These are phyloP conservation scores for Crenuchus spilurus DNA, from an alignment of 2,797 vertebrate genomes.

Conservation along the genomic window DNA sequence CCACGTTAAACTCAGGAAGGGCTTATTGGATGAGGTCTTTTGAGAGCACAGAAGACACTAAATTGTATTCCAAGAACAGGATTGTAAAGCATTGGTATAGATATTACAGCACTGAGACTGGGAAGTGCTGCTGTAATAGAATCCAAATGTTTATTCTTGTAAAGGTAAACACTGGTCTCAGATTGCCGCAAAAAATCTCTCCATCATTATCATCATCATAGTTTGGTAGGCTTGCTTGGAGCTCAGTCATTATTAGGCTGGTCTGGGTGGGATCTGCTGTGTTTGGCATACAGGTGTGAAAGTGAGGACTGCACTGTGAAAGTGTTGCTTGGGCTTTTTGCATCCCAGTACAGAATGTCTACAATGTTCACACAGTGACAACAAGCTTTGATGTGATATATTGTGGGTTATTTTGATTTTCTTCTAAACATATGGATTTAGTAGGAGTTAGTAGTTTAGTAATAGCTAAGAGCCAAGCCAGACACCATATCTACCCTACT, in stretches of 20 bases:
- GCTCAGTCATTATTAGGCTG: constrained; percentile 7
- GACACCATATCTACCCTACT: no score
- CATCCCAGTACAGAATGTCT: constrained; percentile 14
- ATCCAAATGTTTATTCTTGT: background rate
- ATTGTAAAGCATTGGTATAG: no score
- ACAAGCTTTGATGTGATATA: background rate
- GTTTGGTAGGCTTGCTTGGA: background rate
- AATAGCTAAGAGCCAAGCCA: no score
- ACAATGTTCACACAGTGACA: constrained; percentile 13
- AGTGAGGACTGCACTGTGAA: constrained; percentile 12
- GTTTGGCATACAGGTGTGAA: constrained; percentile 8
- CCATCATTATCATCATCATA: background rate
- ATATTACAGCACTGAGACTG: no score
- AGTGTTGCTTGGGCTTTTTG: constrained; percentile 6
- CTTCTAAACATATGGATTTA: no score
- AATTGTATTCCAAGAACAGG: no score
- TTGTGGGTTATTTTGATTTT: background rate
- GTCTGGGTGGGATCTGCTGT: constrained; percentile 4
- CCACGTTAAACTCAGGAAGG: no score
- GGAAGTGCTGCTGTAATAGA: background rate
- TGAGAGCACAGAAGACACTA: no score
- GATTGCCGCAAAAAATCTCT: background rate
- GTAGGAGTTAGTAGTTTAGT: no score
- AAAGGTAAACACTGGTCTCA: background rate
- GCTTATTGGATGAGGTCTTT: no score